phyloP scores from a whole-genome alignment of 2,888 invertebrate species.

The Papilio protenor region DNA sequence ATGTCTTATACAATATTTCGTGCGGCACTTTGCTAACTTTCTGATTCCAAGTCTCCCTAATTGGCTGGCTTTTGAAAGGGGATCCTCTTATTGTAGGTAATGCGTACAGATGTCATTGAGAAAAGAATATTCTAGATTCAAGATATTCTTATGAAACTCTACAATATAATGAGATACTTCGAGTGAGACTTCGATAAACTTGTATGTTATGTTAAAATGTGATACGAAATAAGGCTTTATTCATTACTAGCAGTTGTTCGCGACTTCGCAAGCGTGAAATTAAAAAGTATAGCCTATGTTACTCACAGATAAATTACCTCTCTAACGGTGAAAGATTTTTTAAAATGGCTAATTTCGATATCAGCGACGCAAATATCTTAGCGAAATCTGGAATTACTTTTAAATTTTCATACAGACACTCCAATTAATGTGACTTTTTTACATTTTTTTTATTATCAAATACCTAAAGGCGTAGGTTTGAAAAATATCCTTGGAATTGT shows the following conservation, averaged over 20 bases:
- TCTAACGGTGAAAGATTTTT: too few relatives aligned
- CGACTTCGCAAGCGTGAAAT: too few relatives aligned
- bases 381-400: too few relatives aligned
- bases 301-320: too few relatives aligned
- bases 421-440: too few relatives aligned
- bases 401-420: too few relatives aligned
- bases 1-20: background rate
- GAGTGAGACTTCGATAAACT: background rate
- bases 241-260: too few relatives aligned
- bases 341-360: too few relatives aligned
- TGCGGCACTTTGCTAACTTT: background rate
- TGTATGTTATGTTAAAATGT: background rate
- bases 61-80: slow-evolving; percentile 17
- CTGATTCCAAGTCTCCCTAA: background rate
- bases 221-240: background rate
- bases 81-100: slow-evolving; percentile 8
- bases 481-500: background rate
- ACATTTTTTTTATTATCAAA: background rate
- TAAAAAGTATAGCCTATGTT: too few relatives aligned
- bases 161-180: background rate
- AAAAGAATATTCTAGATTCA: slow-evolving; percentile 9
- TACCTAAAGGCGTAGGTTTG: background rate
- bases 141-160: background rate
- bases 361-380: too few relatives aligned
- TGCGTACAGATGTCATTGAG: slow-evolving; percentile 3